phyloP scores from a whole-genome alignment of 2,888 invertebrate species.

The Leistus spinibarbis region DNA sequence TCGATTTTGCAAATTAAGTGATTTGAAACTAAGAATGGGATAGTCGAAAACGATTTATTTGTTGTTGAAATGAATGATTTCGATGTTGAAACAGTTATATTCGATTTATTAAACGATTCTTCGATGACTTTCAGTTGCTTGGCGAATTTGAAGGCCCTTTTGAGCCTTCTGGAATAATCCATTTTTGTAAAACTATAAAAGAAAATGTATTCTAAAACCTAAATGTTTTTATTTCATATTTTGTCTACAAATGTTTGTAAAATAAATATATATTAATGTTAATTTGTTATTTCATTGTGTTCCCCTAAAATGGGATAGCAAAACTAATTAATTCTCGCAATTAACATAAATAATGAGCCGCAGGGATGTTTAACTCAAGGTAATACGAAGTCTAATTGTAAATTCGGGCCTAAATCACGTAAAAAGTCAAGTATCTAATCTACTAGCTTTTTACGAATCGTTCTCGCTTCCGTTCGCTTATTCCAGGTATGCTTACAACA shows the following conservation, averaged over 20 bases:
- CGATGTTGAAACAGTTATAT: conserved; percentile 15
- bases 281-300: not conserved
- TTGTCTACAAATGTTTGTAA: not conserved
- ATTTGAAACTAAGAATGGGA: conserved; percentile 19
- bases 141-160: not conserved
- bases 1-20: conserved; percentile 35
- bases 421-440: too few relatives aligned
- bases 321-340: too few relatives aligned
- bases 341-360: too few relatives aligned
- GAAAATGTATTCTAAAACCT: conserved; percentile 25
- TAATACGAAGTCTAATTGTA: too few relatives aligned
- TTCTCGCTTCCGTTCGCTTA: too few relatives aligned
- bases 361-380: too few relatives aligned
- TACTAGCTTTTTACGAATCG: too few relatives aligned
- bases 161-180: not conserved
- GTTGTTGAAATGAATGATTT: not conserved
- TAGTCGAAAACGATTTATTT: conserved; percentile 21
- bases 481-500: too few relatives aligned
- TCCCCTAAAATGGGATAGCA: not conserved
- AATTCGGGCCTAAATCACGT: too few relatives aligned
- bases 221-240: not conserved
- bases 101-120: conserved; percentile 7
- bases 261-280: not conserved
- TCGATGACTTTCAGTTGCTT: conserved; percentile 27
- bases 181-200: not conserved